These are phyloP conservation scores for Macrostomum lignano DNA, from an alignment of 1,140 invertebrate species.

Conservation along the genomic window DNA sequence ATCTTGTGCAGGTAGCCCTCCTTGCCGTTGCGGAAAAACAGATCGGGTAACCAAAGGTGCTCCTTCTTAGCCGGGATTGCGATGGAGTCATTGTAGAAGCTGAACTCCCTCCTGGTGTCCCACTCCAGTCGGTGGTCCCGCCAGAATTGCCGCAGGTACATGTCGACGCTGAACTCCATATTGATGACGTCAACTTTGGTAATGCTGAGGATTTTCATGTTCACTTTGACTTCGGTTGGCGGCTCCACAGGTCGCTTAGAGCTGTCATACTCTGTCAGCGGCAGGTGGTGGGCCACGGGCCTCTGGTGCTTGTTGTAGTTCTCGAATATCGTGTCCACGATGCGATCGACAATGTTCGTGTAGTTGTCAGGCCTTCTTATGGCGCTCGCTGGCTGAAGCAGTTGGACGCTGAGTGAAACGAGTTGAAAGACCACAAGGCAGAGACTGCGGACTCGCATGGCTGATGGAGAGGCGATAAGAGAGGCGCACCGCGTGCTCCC, in stretches of 20 bases:
- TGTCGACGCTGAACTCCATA: conserved; percentile 2
- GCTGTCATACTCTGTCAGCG: too few species aligned
- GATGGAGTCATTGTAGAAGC: conserved; percentile 1
- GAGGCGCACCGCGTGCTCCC: too few species aligned
- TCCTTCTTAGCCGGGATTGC: background rate
- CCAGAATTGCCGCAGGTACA: conserved; percentile 4
- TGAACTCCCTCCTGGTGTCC: conserved; percentile 1
- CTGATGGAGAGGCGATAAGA: too few species aligned
- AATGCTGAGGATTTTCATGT: conserved; percentile 2
- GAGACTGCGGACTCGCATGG: too few species aligned
- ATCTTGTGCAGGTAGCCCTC: conserved; percentile 6
- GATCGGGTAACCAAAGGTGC: conserved; percentile 5
- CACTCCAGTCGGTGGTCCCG: conserved; percentile 3
- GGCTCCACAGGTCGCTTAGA: background rate
- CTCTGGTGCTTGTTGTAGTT: conserved; percentile 5
- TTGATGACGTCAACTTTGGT: conserved; percentile 3
- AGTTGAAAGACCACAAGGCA: too few species aligned
- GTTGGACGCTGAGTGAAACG: too few species aligned
- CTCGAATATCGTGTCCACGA: background rate
- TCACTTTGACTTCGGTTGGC: conserved; percentile 1
- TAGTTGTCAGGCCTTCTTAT: too few species aligned
- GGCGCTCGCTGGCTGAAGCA: too few species aligned
- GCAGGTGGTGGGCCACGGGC: too few species aligned
- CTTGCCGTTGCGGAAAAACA: conserved; percentile 8
- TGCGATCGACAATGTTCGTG: background rate